Conservation (phyloP, 2,888 invertebrate genomes). For the Tuta absoluta region DNA sequence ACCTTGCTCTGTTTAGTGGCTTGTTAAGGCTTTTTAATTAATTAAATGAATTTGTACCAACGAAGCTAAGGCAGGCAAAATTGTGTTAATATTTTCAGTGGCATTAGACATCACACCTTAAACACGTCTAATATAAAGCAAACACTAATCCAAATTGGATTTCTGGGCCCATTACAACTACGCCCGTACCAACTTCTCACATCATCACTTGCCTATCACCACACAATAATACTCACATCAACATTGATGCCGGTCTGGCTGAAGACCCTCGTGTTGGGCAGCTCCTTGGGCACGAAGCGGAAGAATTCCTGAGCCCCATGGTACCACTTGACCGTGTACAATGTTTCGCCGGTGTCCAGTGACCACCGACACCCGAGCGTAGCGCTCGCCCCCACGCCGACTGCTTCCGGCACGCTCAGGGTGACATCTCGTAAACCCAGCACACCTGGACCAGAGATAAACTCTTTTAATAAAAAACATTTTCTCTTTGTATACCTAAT, state of each 20-base stretch:
- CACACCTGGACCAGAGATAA: slow-evolving; percentile 66
- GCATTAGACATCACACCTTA: neutral
- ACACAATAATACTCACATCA: slow-evolving; percentile 83
- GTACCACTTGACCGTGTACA: slow-evolving; percentile 92
- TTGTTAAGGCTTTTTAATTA: neutral
- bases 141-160: neutral
- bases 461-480: neutral
- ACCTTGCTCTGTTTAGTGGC: neutral
- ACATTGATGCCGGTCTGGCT: slow-evolving; percentile 85
- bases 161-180: no score
- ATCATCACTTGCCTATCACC: no score
- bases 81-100: neutral
- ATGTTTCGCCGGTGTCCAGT: slow-evolving; percentile 84
- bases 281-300: slow-evolving; percentile 89
- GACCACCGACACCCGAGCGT: slow-evolving; percentile 88
- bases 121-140: no score
- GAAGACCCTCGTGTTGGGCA: slow-evolving; percentile 88
- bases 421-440: slow-evolving; percentile 84
- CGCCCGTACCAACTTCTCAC: no score
- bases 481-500: no score
- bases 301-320: slow-evolving; percentile 89
- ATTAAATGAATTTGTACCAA: neutral
- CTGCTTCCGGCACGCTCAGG: slow-evolving; percentile 86
- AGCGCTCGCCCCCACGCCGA: slow-evolving; percentile 86
- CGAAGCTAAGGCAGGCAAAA: neutral